phyloP scores from a whole-genome alignment of 2,888 invertebrate genomes.

The Acleris laterana region DNA sequence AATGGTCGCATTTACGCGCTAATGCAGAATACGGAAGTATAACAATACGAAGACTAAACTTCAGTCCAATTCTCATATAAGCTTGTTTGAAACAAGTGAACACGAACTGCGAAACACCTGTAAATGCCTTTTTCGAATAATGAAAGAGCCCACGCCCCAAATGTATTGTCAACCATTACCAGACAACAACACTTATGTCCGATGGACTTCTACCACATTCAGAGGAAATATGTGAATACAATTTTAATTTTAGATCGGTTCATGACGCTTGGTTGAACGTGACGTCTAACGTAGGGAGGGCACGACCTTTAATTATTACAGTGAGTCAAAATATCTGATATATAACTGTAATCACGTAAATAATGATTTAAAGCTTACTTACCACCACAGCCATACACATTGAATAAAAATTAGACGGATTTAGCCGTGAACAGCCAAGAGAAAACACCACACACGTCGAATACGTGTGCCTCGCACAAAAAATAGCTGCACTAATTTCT shows the following conservation, averaged over 20 bases:
- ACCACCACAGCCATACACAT: constrained; percentile 95
- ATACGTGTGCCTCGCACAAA: constrained; percentile 81
- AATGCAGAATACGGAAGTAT: constrained; percentile 5
- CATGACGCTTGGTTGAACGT: constrained; percentile 59
- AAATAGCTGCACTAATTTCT: constrained; percentile 62
- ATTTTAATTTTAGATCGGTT: constrained; percentile 57
- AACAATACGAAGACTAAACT: constrained; percentile 3
- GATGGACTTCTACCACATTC: constrained; percentile 35
- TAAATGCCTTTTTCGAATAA: constrained; percentile 5
- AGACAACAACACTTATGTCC: constrained; percentile 18
- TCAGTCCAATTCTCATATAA: background rate
- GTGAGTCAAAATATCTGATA: constrained; percentile 29
- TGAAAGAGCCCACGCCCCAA: constrained; percentile 4
- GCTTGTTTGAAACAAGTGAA: constrained; percentile 17
- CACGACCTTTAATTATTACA: constrained; percentile 60
- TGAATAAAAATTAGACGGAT: constrained; percentile 86
- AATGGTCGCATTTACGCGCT: constrained; percentile 21
- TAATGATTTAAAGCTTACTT: constrained; percentile 67
- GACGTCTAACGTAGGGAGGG: constrained; percentile 65
- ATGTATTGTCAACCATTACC: constrained; percentile 8
- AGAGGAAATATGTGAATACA: constrained; percentile 50
- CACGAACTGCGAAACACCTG: constrained; percentile 14
- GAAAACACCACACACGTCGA: constrained; percentile 79
- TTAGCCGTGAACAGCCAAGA: constrained; percentile 83
- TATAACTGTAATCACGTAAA: constrained; percentile 38